Evolutionary conservation across 2,888 invertebrate genomes (phyloP), one percentile per base, ranked within the genome.

Genomic region (Boloria selene): DNA sequence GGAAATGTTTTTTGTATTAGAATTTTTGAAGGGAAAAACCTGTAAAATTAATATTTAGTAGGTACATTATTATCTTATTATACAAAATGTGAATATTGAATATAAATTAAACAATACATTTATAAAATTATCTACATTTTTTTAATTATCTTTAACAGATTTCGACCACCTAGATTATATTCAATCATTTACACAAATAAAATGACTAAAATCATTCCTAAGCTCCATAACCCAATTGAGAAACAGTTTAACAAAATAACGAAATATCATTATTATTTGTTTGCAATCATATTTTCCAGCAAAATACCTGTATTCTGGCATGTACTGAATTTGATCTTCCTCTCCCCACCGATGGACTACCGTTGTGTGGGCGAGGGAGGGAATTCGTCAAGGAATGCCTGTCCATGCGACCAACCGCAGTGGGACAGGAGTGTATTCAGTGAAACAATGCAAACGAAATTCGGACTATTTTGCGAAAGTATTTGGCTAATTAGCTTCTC

Each of bases 241-340:
- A 82, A 77, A 68, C 75, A 83, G 65, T 86, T 87, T 38, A 68
- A 75, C 18, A 72, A 64, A 1, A 59, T 86, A 4, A 75, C 83
- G 1, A 73, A 73, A 2, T 89, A 87, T 52, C 89, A 90, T 53
- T 81, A 76, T 10, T 88, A 77, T 53, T 72, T 85, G 7, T 87
- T 85, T 66, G 69, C 69, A 7, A 22, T 86, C 2, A 51, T 87
- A 14, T 87, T 88, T 63, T 3, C 78, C 0, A 77, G 81, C 38
- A 85, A 87, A 67, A 53, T 83, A 14, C 85, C 86, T 2, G 58
- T 83, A 38, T 83, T 83, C 42, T 89, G 88, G 89, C 89, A 89
- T 64, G 72, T 87, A 0, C 67, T 89, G 0, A 86, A 79, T 67
- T 61, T 88, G 5, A 76, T 90, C 66, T 88, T 89, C 45, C 64